Evolutionary conservation across 2,888 invertebrate genomes (phyloP), one percentile per base, ranked within the genome.

Genomic region (Halictus ligatus): DNA sequence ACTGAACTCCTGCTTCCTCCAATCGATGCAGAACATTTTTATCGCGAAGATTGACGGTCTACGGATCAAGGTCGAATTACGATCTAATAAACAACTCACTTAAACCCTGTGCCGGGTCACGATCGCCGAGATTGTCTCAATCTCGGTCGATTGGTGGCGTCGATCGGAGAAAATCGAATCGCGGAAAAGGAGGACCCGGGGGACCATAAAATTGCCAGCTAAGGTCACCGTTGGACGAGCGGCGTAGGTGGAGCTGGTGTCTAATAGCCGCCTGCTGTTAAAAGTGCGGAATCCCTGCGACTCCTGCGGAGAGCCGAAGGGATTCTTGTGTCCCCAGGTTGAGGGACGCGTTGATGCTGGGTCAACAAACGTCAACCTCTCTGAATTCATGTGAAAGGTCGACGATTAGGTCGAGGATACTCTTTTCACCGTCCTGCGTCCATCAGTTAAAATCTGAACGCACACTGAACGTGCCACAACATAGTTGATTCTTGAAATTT

Each of bases 241-340:
- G 46, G 67, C 50, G 71, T 75, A 75, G 71, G 72, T 50, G 73
- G 73, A 50, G 60, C 67, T 69, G 72, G 43, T 46, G 54, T 75
- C 87, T 91, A 90, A 91, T 92, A 85, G 87, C 89, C 87, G 84
- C 91, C 92, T 86, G 91, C 92, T 91, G 91, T 88, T 89, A 88
- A 74, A 82, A 67, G 71, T 83, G 73, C 80, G 72, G 85, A 69
- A 87, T 89, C 84, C 88, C 75, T 25, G 84, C 54, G 85, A 75
- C 84, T 90, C 82, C 83, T 82, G 83, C 69, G 80, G 85, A 74
- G 89, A 86, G 60, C 74, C 80, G 15, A 81, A 80, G 69, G 83
- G 86, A 86, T 88, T 89, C 82, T 79, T 75, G 81, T 83, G 75
- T 67, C 78, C 60, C 46, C 71, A 76, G 72, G 75, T 78, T 75